These are phyloP conservation scores for Penaeus indicus DNA, from an alignment of 1,140 invertebrate species.

Conservation along the genomic window DNA sequence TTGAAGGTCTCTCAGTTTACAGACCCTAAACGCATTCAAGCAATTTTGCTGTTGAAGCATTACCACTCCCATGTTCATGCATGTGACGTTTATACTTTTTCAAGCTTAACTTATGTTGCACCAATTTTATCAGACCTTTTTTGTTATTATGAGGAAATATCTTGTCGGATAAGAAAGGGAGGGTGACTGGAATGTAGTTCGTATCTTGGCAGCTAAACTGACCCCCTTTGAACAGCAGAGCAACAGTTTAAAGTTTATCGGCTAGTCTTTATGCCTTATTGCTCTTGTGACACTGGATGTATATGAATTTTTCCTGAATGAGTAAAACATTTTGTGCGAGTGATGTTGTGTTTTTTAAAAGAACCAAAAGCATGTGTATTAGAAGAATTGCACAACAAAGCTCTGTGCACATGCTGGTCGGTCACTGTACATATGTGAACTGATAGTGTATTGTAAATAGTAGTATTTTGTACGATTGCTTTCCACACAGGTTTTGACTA, in stretches of 20 bases:
- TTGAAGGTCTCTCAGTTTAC: not conserved
- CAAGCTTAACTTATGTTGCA: not conserved
- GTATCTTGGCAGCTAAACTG: conserved; percentile 41
- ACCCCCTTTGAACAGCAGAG: conserved; percentile 42
- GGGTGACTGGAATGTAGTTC: not conserved
- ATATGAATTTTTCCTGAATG: conserved; percentile 37
- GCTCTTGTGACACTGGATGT: conserved; percentile 39
- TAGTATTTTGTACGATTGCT: conserved; percentile 48
- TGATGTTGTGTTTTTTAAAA: conserved; percentile 20
- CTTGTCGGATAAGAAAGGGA: conserved; percentile 1
- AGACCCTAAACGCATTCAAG: not conserved
- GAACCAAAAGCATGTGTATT: conserved; percentile 11
- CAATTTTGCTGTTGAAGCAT: conserved; percentile 24
- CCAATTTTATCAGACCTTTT: not conserved
- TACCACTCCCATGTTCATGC: conserved; percentile 12
- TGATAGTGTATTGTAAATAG: conserved; percentile 39
- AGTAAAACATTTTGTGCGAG: conserved; percentile 34
- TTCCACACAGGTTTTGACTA: conserved; percentile 49
- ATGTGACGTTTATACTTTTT: conserved; percentile 27
- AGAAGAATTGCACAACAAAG: conserved; percentile 25
- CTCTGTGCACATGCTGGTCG: conserved; percentile 19
- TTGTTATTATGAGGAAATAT: not conserved
- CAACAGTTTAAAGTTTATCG: conserved; percentile 29
- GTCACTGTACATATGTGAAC: conserved; percentile 31
- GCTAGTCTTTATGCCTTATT: conserved; percentile 33